Percentiles rank a stretch among this genome's conserved stretches.
Evolutionary conservation across 1,140 invertebrate species (phyloP).

Genomic region (Apis florea): DNA sequence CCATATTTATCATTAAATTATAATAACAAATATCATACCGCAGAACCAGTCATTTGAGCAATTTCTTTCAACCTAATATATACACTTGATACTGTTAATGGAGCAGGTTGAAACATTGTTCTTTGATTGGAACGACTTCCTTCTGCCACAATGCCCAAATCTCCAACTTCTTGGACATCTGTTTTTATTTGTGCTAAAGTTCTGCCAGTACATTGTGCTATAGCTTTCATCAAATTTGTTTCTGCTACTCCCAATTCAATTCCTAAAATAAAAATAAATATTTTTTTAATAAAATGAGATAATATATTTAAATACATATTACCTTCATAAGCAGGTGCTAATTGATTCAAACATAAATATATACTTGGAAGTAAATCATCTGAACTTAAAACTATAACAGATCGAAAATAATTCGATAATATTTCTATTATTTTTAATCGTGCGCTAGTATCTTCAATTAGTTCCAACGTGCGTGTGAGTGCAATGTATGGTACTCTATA

Average conservation of each 20-base stretch:
- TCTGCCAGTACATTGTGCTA: conserved; percentile 95
- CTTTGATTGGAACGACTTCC: conserved; percentile 92
- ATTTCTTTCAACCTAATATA: conserved; percentile 95
- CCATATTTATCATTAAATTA: background rate
- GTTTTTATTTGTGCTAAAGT: conserved; percentile 92
- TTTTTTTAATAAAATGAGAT: background rate
- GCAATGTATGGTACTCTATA: conserved; percentile 95
- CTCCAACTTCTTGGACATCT: conserved; percentile 90
- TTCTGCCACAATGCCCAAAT: conserved; percentile 97
- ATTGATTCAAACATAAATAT: conserved; percentile 97
- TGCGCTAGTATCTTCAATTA: conserved; percentile 93
- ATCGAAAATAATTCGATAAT: conserved; percentile 95
- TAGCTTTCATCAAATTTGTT: conserved; percentile 95
- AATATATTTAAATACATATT: conserved; percentile 23
- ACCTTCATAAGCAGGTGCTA: conserved; percentile 96
- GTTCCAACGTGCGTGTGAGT: conserved; percentile 93
- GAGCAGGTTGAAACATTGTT: conserved; percentile 91
- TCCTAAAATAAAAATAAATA: conserved; percentile 63
- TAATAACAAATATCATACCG: conserved; percentile 77
- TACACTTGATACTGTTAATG: conserved; percentile 86
- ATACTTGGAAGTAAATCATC: conserved; percentile 94
- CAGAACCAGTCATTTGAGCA: conserved; percentile 91
- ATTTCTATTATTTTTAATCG: conserved; percentile 97
- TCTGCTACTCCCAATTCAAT: conserved; percentile 96
- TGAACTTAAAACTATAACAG: conserved; percentile 93